Evolutionary conservation across 2,797 vertebrate species (phyloP), one percentile per base, ranked within the genome.

Genomic region (Myotis pilosus): DNA sequence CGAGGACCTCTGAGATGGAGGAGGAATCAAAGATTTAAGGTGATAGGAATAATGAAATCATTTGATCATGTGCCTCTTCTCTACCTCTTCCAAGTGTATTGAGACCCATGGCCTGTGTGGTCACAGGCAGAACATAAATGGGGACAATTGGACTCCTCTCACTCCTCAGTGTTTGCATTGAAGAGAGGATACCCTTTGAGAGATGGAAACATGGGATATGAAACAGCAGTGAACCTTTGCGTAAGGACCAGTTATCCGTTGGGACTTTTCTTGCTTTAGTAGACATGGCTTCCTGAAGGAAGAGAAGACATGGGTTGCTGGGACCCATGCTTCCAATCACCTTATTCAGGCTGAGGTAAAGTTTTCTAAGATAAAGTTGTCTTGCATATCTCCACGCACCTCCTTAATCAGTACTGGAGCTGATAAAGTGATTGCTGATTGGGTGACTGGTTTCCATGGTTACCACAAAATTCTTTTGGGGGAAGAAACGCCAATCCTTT

Each of bases 381-480:
- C 92, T 10, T 47, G 1, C 25, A 28, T 25, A 74, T 30, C 36
- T 41, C 69, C 22, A 33, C 9, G 66, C 3, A 51, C 36, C 41
- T 94, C 47, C 16, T 95, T 57, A 71, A n/a, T 83, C 71, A 79
- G 12, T 83, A 33, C 36, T 33, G 49, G 33, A 38, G 23, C 36
- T 47, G 85, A 91, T 75, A 74, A 79, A 86, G 41, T 62, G 75
- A 83, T 76, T 95, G 78, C 66, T 92, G 91, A 91, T 93, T 84
- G 84, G 53, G 44, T 75, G 41, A 85, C 80, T 92, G 30, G 87
- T 97, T 97, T 94, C 95, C 64, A 85, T 87, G 60, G 89, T 91
- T 94, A 92, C 75, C 20, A 33, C 53, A 82, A 82, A 16, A 49
- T 89, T 95, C 82, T 88, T 53, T 68, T 41, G 23, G 2, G 19